phyloP scores from a whole-genome alignment of 2,888 invertebrate species.

The Melinaea menophilus region DNA sequence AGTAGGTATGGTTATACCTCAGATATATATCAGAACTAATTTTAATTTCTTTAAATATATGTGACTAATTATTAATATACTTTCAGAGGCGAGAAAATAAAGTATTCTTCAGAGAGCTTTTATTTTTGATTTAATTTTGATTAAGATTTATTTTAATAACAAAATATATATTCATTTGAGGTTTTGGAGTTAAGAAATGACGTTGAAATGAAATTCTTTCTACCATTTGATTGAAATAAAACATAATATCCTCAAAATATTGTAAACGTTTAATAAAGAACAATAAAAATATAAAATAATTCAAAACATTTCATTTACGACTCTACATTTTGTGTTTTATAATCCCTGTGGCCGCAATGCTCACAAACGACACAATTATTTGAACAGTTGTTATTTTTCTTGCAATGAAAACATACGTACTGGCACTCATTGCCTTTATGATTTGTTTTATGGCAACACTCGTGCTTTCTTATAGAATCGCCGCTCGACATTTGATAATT shows the following conservation, averaged over 20 bases:
- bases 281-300: not conserved
- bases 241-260: not conserved
- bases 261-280: slow-evolving; percentile 7
- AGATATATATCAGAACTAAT: not conserved
- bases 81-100: slow-evolving; percentile 55
- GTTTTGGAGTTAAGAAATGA: too few relatives aligned
- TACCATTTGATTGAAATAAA: not conserved
- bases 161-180: not conserved
- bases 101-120: slow-evolving; percentile 57
- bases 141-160: slow-evolving; percentile 23
- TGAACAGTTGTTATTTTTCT: slow-evolving; percentile 7
- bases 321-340: not conserved
- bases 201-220: not conserved
- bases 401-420: slow-evolving; percentile 44
- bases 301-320: not conserved
- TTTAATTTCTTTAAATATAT: not conserved
- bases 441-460: slow-evolving; percentile 39
- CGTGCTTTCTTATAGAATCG: slow-evolving; percentile 44
- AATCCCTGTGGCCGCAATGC: slow-evolving; percentile 22
- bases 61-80: not conserved
- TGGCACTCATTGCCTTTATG: slow-evolving; percentile 44
- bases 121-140: slow-evolving; percentile 45
- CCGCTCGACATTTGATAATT: slow-evolving; percentile 54
- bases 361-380: slow-evolving; percentile 39
- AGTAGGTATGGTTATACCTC: slow-evolving; percentile 27